These are phyloP conservation scores for Deilephila elpenor DNA, from an alignment of 2,888 invertebrate species.

Conservation along the genomic window DNA sequence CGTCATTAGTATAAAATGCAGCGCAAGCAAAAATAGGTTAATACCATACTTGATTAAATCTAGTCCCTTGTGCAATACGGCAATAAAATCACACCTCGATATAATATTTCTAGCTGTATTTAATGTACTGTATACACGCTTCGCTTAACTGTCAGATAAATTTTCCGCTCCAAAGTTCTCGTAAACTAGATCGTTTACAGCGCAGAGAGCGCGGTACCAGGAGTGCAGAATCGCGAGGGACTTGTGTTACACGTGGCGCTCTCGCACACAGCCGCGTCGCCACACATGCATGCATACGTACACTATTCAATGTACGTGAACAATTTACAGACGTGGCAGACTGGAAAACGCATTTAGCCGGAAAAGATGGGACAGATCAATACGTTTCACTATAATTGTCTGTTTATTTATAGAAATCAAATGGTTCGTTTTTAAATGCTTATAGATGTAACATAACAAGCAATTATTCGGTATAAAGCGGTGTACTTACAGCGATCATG, in stretches of 20 bases:
- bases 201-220: constrained; percentile 64
- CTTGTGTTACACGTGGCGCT: constrained; percentile 67
- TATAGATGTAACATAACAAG: background rate
- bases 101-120: constrained; percentile 29
- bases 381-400: constrained; percentile 47
- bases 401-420: constrained; percentile 23
- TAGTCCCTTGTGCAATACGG: constrained; percentile 15
- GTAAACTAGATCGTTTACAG: constrained; percentile 75
- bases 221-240: constrained; percentile 54
- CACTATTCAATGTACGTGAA: constrained; percentile 52
- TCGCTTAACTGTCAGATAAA: constrained; percentile 66
- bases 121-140: constrained; percentile 44
- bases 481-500: background rate
- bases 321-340: constrained; percentile 67
- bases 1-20: constrained; percentile 27
- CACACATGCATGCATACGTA: constrained; percentile 44
- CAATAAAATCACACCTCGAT: constrained; percentile 27
- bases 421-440: background rate
- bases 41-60: constrained; percentile 27
- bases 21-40: constrained; percentile 5
- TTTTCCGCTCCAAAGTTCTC: constrained; percentile 72
- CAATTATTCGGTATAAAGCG: background rate
- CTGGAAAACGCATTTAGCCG: constrained; percentile 72
- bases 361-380: constrained; percentile 71
- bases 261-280: constrained; percentile 57